A percentile compares a stretch with the other conserved stretches of the same genome.
phyloP scores from a whole-genome alignment of 2,113 vertebrate species.

The Microcebus jonahi region DNA sequence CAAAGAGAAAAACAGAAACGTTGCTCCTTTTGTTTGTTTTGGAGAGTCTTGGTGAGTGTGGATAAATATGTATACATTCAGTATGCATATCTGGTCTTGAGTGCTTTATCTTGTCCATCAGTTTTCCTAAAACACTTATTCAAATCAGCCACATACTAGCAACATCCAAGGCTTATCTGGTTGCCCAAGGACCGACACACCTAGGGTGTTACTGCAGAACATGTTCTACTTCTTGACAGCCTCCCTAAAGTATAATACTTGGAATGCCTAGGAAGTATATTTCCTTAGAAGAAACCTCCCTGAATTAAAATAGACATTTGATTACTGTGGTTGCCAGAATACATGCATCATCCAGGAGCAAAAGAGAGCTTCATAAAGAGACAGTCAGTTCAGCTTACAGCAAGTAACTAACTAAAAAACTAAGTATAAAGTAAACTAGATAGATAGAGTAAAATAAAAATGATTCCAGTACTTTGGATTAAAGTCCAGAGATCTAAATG shows the following conservation, averaged over 20 bases:
- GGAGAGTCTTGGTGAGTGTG: neutral
- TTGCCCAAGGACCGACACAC: neutral
- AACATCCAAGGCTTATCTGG: neutral
- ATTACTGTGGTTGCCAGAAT: conserved; percentile 41
- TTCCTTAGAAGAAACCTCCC: neutral
- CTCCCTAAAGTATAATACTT: neutral
- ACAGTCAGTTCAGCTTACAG: neutral
- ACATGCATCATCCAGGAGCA: neutral
- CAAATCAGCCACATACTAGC: neutral
- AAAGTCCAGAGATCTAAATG: conserved; percentile 17
- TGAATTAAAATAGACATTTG: neutral
- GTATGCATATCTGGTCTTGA: neutral
- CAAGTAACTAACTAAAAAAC: neutral
- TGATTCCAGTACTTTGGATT: neutral
- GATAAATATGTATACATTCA: neutral
- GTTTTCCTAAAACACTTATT: neutral
- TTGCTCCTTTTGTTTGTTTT: neutral
- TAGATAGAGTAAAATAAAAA: conserved; percentile 23
- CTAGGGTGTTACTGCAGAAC: neutral
- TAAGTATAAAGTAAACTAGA: conserved; percentile 4
- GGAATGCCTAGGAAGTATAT: neutral
- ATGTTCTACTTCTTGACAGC: neutral
- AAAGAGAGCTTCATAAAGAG: neutral
- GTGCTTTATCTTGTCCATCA: neutral
- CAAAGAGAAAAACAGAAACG: neutral